Evolutionary conservation across 2,113 vertebrate species (phyloP), one percentile per base, ranked within the genome.

Genomic region (Tauraco erythrolophus): DNA sequence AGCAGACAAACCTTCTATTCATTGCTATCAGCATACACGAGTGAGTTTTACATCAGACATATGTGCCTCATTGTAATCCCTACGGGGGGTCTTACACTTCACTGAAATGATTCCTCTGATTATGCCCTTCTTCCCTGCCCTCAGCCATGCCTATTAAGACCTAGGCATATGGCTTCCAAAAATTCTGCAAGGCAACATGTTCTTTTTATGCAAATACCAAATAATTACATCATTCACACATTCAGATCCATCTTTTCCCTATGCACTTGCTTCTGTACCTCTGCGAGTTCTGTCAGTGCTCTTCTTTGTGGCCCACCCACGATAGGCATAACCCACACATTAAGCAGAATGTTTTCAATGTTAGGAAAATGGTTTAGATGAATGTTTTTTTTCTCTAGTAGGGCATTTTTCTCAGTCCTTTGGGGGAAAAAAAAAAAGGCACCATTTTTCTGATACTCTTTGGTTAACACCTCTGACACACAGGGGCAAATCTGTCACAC

Each of bases 401-500:
- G 19, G 24, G 31, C 35, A 10, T 84, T 85, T 95, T 91, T 88
- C 41, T 56, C n/a, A 48, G 16, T 69, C 61, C 33, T 46, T 94
- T 33, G 30, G 41, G n/a, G n/a, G n/a, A n/a, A n/a, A 13, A 92
- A 98, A 97, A 18, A 94, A 88, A 96, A 66, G 15, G 22, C 57
- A 84, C 4, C 7, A 24, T 93, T 95, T 97, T 94, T 87, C 84
- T 62, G 22, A 14, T 69, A 61, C 9, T 92, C 60, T 25, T 27
- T 91, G 68, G 88, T 68, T 70, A 75, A 92, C 37, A 94, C 43
- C 50, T 88, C 69, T 83, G 81, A 92, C 68, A 71, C 28, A 54
- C 8, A 74, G 23, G 18, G 33, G 4, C 35, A 88, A 41, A 93
- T 50, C 46, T 15, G 5, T 35, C 71, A 58, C 56, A 92, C n/a